Evolutionary conservation across 1,140 invertebrate species (phyloP).

Genomic region (Lasaia peninsularis): DNA sequence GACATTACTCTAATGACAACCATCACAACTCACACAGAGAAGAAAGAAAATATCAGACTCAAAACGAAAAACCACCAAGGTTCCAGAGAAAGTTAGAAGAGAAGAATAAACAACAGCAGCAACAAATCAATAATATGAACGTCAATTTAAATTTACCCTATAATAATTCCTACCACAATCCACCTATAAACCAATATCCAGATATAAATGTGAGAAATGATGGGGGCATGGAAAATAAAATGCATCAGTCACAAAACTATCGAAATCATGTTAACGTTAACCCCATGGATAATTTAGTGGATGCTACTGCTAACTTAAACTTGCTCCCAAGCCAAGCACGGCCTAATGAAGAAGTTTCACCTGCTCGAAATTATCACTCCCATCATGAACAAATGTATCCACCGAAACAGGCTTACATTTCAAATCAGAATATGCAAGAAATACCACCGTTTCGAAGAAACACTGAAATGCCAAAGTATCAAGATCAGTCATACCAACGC

Average conservation of each 20-base stretch:
- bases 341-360: constrained; percentile 40
- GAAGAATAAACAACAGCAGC: constrained; percentile 65
- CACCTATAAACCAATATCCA: constrained; percentile 39
- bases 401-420: constrained; percentile 41
- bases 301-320: constrained; percentile 62
- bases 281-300: constrained; percentile 57
- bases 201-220: constrained; percentile 52
- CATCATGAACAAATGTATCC: constrained; percentile 43
- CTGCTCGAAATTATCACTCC: constrained; percentile 39
- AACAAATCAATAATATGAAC: constrained; percentile 33
- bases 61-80: constrained; percentile 70
- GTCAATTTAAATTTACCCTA: constrained; percentile 45
- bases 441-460: constrained; percentile 44
- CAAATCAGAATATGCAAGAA: constrained; percentile 45
- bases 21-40: constrained; percentile 51
- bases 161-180: constrained; percentile 55
- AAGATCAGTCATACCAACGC: constrained; percentile 40
- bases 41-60: constrained; percentile 63
- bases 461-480: constrained; percentile 52
- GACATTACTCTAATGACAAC: constrained; percentile 54
- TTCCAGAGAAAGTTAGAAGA: constrained; percentile 75
- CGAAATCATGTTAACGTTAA: constrained; percentile 44
- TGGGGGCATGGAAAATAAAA: constrained; percentile 43
- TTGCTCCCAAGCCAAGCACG: constrained; percentile 49
- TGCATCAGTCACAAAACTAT: constrained; percentile 46